These are phyloP conservation scores for Parnassius smintheus DNA, from an alignment of 2,888 invertebrate species.

Conservation along the genomic window DNA sequence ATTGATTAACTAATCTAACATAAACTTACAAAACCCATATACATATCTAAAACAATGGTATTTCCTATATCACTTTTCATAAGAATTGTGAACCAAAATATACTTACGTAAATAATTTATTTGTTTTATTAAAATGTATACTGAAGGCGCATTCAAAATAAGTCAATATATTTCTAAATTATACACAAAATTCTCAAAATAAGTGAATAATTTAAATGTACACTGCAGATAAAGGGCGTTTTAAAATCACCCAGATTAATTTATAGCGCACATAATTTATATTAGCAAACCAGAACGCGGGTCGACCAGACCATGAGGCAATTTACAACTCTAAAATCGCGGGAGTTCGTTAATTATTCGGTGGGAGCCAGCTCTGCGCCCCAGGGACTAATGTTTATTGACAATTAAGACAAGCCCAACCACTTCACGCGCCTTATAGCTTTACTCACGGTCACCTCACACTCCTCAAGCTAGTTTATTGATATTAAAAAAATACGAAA, in stretches of 20 bases:
- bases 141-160: too few relatives aligned
- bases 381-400: constrained; percentile 75
- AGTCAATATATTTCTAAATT: background rate
- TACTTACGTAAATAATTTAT: background rate
- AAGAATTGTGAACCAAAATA: background rate
- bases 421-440: constrained; percentile 67
- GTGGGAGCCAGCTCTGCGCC: constrained; percentile 60
- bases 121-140: too few relatives aligned
- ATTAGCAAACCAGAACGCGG: constrained; percentile 71
- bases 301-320: constrained; percentile 77
- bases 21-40: too few relatives aligned
- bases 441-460: constrained; percentile 51
- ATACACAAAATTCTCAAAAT: constrained; percentile 36
- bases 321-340: constrained; percentile 81
- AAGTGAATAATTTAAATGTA: constrained; percentile 38
- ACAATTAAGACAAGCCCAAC: constrained; percentile 74
- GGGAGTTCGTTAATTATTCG: constrained; percentile 81
- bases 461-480: background rate
- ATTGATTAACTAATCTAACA: too few relatives aligned
- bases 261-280: constrained; percentile 77
- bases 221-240: constrained; percentile 58
- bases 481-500: too few relatives aligned
- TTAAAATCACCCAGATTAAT: constrained; percentile 76
- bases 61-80: too few relatives aligned
- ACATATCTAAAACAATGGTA: too few relatives aligned